phyloP scores from a whole-genome alignment of 1,140 invertebrate genomes.

The Agrypnia vestita region DNA sequence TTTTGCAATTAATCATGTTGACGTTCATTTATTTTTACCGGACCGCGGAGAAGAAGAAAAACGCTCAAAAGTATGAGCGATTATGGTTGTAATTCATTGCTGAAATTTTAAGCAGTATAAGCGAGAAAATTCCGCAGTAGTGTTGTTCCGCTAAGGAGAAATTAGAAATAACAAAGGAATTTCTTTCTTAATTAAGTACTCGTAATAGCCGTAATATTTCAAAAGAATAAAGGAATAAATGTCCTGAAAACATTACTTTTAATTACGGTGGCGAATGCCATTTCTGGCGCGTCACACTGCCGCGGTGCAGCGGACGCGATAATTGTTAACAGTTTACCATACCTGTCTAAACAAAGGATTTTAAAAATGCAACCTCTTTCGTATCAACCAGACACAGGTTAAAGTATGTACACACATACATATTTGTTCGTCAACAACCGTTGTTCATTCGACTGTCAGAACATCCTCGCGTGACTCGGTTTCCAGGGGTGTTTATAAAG shows the following conservation, averaged over 20 bases:
- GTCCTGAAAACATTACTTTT: no score
- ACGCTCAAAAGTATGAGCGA: constrained; percentile 22
- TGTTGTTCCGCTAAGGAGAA: background rate
- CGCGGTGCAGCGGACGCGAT: background rate
- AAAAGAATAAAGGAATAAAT: background rate
- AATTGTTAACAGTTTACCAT: background rate
- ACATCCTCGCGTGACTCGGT: constrained; percentile 13
- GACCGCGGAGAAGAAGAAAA: constrained; percentile 23
- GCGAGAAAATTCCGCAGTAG: constrained; percentile 7
- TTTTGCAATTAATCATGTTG: constrained; percentile 38
- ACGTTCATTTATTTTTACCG: constrained; percentile 37
- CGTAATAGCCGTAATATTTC: background rate
- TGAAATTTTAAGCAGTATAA: background rate
- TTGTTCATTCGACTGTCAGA: constrained; percentile 9
- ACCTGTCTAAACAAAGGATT: constrained; percentile 7
- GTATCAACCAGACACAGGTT: background rate
- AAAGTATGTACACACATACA: background rate
- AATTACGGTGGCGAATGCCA: no score
- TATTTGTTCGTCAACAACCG: constrained; percentile 26
- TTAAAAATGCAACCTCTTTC: constrained; percentile 14
- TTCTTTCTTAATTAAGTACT: constrained; percentile 4
- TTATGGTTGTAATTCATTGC: constrained; percentile 22
- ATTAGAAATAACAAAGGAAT: background rate
- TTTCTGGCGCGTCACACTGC: background rate
- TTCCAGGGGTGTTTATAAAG: background rate